Conservation (phyloP, 2,888 invertebrate genomes). For the Tolmerus cingulatus region DNA sequence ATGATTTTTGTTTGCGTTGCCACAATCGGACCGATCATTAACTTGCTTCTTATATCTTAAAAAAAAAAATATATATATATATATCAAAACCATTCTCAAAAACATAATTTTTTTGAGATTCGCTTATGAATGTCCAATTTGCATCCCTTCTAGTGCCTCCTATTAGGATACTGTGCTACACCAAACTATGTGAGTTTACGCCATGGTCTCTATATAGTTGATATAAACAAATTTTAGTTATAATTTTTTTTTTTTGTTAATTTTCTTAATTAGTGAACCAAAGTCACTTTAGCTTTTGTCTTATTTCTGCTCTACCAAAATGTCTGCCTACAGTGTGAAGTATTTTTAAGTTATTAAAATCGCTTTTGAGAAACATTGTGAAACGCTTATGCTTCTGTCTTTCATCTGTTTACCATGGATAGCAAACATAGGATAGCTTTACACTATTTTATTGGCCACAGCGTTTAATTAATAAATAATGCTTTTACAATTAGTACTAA, state of each 20-base stretch:
- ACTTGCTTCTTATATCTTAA: background rate
- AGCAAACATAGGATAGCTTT: slow-evolving; percentile 19
- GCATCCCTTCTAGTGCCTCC: slow-evolving; percentile 63
- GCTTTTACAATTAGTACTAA: slow-evolving; percentile 17
- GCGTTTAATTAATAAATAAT: background rate
- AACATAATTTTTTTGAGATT: slow-evolving; percentile 31
- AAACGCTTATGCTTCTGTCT: slow-evolving; percentile 45
- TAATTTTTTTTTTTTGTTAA: slow-evolving; percentile 69
- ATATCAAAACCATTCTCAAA: slow-evolving; percentile 21
- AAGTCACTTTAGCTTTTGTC: slow-evolving; percentile 65
- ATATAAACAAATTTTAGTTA: too few relatives aligned
- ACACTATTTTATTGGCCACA: slow-evolving; percentile 25
- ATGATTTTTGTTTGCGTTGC: slow-evolving; percentile 30
- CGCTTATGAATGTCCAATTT: slow-evolving; percentile 51
- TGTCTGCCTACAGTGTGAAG: slow-evolving; percentile 43
- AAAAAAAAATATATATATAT: background rate
- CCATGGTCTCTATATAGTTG: slow-evolving; percentile 52
- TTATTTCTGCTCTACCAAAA: slow-evolving; percentile 48
- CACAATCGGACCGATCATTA: slow-evolving; percentile 2
- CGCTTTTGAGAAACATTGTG: slow-evolving; percentile 35
- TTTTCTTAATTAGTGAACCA: slow-evolving; percentile 62
- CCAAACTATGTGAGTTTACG: slow-evolving; percentile 56
- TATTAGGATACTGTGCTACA: slow-evolving; percentile 64
- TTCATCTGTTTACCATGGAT: slow-evolving; percentile 25
- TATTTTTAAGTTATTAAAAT: slow-evolving; percentile 29